Conservation (phyloP, 2,113 vertebrate species). For the Lathamus discolor region DNA sequence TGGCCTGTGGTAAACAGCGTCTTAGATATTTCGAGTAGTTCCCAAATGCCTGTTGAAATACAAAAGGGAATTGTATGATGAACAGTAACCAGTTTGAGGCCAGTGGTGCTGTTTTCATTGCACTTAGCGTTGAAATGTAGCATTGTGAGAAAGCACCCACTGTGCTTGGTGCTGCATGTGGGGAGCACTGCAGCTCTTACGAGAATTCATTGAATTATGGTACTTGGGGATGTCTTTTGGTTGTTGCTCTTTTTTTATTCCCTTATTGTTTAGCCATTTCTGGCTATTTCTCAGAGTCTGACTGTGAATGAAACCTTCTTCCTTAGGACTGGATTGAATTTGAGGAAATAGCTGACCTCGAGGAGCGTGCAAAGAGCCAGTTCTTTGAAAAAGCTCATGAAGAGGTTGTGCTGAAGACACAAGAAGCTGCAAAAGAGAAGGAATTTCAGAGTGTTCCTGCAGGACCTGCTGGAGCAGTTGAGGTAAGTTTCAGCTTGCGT, state of each 20-base stretch:
- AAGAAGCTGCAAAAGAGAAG: conserved; percentile 94
- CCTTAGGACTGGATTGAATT: conserved; percentile 97
- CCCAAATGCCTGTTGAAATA: neutral
- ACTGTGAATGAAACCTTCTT: neutral
- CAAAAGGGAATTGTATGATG: neutral
- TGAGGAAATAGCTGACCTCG: conserved; percentile 97
- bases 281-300: neutral
- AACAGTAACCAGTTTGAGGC: neutral
- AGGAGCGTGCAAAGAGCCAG: conserved; percentile 95
- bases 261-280: neutral
- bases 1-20: neutral
- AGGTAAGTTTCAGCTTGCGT: conserved; percentile 72
- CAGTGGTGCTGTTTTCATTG: neutral
- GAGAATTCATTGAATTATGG: neutral
- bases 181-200: neutral
- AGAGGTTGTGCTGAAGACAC: conserved; percentile 94
- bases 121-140: neutral
- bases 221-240: neutral
- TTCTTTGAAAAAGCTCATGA: conserved; percentile 98
- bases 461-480: conserved; percentile 90
- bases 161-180: neutral
- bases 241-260: neutral
- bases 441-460: conserved; percentile 94
- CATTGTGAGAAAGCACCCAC: neutral
- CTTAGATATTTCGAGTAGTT: neutral